phyloP scores from a whole-genome alignment of 1,140 invertebrate genomes.

The Dendrolimus kikuchii region DNA sequence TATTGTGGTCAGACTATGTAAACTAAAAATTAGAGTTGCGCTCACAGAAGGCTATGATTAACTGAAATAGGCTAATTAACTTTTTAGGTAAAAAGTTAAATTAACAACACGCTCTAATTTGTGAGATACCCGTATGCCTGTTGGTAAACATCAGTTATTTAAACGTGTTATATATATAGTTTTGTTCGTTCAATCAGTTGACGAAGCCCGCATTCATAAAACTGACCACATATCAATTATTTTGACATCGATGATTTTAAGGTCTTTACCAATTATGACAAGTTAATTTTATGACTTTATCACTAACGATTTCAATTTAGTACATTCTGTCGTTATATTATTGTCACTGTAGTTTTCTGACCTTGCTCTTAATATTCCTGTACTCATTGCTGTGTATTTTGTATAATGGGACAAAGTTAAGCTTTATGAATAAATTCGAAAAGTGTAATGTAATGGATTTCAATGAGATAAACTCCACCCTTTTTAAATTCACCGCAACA shows the following conservation, averaged over 20 bases:
- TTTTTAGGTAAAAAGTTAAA: too few species aligned
- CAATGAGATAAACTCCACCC: conserved; percentile 46
- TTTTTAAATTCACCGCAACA: conserved; percentile 49
- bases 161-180: conserved; percentile 45
- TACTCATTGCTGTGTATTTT: too few species aligned
- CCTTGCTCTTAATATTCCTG: too few species aligned
- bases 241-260: conserved; percentile 48
- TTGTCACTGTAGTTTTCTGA: not conserved
- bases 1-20: too few species aligned
- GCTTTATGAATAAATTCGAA: too few species aligned
- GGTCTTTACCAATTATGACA: conserved; percentile 46
- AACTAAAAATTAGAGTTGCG: too few species aligned
- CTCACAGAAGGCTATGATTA: too few species aligned
- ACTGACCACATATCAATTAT: conserved; percentile 62
- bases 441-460: conserved; percentile 14
- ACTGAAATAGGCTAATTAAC: too few species aligned
- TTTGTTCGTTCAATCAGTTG: conserved; percentile 27
- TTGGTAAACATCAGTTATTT: conserved; percentile 33
- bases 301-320: conserved; percentile 1
- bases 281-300: conserved; percentile 51
- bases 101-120: too few species aligned
- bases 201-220: conserved; percentile 51
- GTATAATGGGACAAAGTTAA: too few species aligned
- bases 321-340: not conserved
- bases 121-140: conserved; percentile 40